Evolutionary conservation across 92 coral and sea anemone species (phyloP), one percentile per base, ranked within the genome.

Genomic region (Bergia puertoricense): DNA sequence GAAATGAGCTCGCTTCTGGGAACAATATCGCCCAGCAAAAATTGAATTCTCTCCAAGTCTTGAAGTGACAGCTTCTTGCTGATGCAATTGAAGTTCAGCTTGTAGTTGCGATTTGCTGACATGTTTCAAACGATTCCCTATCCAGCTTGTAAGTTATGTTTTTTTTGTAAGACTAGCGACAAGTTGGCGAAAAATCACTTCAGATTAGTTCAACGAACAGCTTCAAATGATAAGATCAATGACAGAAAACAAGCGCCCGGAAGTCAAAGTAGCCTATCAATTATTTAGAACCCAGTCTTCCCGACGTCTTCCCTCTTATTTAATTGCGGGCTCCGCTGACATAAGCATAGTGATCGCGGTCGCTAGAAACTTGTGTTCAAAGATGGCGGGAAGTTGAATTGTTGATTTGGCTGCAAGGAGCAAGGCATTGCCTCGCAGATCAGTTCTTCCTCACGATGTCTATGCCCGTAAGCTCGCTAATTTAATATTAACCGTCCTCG

Each of bases 321-420:
- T 16, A 11, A 3, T 18, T 62, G 6, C 14, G 59, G 69, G 22
- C 3, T 23, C 69, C 69, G 69, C 69, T 62, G 69, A 62, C 69
- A 62, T 0, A 0, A 18, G 69, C 6, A 18, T 15, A 62, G 68
- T 62, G n/a, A 62, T 62, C 69, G 69, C 69, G n/a, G 69, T 4
- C n/a, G 69, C 30, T 4, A 62, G 6, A 16, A 62, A 62, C 23
- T 62, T 15, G 54, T 16, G 44, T 39, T 82, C 76, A 66, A 82
- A 82, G 86, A 82, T 82, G 86, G 86, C 86, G 86, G 86, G 86
- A 82, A 82, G 76, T 66, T 82, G 85, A 81, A 40, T 41, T 81
- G 11, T 54, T 56, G 85, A 23, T 30, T 80, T 2, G 51, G 37
- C 46, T 11, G 85, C 18, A 62, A 59, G 46, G 39, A 38, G 74